These are phyloP conservation scores for Xylocopa sonorina DNA, from an alignment of 1,140 invertebrate genomes.

Conservation along the genomic window DNA sequence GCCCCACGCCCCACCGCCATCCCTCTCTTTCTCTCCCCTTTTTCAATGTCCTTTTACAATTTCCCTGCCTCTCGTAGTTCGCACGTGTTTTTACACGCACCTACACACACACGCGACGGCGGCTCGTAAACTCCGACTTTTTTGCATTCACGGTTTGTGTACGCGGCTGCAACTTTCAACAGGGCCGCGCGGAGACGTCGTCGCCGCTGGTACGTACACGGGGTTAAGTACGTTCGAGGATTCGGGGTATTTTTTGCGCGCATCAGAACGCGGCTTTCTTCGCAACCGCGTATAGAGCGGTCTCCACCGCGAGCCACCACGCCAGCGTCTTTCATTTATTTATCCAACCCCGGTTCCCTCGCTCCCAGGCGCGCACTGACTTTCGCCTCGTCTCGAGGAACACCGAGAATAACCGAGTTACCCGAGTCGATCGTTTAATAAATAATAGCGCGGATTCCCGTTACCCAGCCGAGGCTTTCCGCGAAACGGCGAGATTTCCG, in stretches of 20 bases:
- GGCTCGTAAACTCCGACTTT: slow-evolving; percentile 55
- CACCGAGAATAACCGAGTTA: slow-evolving; percentile 8
- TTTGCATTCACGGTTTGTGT: slow-evolving; percentile 49
- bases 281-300: neutral
- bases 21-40: neutral
- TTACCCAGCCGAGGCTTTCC: neutral
- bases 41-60: neutral
- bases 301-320: neutral
- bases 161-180: slow-evolving; percentile 63
- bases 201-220: slow-evolving; percentile 36
- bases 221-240: slow-evolving; percentile 63
- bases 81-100: slow-evolving; percentile 17
- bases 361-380: neutral
- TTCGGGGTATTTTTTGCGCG: slow-evolving; percentile 42
- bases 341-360: neutral
- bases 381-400: neutral
- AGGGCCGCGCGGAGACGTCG: neutral
- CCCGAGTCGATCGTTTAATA: slow-evolving; percentile 27
- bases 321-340: slow-evolving; percentile 53
- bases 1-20: neutral
- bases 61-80: neutral
- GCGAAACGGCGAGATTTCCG: neutral
- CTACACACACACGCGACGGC: neutral
- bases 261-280: slow-evolving; percentile 43
- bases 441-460: slow-evolving; percentile 19